Conservation (phyloP, 2,888 invertebrate species). For the Adela reaumurella region DNA sequence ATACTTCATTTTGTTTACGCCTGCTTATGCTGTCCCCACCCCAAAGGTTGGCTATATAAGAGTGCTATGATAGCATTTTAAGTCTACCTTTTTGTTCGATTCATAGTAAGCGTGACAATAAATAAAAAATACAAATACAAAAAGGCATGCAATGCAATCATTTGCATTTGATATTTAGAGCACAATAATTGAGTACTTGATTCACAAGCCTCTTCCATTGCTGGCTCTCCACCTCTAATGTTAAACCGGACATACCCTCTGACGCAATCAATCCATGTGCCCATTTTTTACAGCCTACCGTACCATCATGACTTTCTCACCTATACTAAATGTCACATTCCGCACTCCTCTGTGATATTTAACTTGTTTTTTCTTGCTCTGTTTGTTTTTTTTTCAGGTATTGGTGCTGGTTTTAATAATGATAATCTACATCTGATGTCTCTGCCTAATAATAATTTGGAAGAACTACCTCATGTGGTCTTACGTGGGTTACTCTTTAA, state of each 20-base stretch:
- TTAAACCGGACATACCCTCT: neutral
- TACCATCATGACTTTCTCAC: neutral
- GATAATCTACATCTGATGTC: conserved; percentile 2
- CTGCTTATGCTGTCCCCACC: too few relatives aligned
- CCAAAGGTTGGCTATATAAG: too few relatives aligned
- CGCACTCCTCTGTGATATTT: neutral
- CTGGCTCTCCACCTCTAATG: neutral
- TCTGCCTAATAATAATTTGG: conserved; percentile 2
- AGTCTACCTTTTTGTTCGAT: too few relatives aligned
- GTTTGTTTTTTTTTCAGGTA: conserved; percentile 2
- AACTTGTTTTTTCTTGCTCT: neutral
- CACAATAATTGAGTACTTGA: neutral
- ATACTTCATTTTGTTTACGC: too few relatives aligned
- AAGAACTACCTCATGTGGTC: neutral
- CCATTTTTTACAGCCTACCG: neutral
- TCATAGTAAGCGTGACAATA: too few relatives aligned
- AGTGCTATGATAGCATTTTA: too few relatives aligned
- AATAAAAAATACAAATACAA: too few relatives aligned
- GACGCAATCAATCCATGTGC: neutral
- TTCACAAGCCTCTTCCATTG: neutral
- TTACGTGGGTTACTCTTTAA: neutral
- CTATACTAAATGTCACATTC: neutral
- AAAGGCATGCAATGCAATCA: too few relatives aligned
- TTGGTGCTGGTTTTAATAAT: neutral
- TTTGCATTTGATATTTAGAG: neutral